Percentiles rank a stretch among this genome's conserved stretches.
These are phyloP conservation scores for Mobula birostris DNA, from an alignment of 2,113 vertebrate genomes.

Conservation along the genomic window DNA sequence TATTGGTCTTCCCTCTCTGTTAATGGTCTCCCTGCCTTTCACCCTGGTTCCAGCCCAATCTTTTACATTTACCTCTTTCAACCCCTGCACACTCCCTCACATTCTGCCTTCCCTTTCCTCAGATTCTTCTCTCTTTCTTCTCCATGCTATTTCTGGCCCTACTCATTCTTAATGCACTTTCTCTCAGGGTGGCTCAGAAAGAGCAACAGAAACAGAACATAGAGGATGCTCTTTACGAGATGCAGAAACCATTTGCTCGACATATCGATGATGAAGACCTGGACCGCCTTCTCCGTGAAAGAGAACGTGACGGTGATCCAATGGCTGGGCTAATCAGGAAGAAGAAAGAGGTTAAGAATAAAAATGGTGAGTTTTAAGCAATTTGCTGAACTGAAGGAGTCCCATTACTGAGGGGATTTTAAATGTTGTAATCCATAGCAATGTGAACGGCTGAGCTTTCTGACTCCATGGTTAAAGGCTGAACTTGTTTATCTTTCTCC, in stretches of 20 bases:
- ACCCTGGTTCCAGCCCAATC: not conserved
- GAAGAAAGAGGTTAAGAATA: slow-evolving; percentile 66
- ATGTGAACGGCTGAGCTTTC: too few species aligned
- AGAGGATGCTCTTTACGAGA: slow-evolving; percentile 74
- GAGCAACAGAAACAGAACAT: slow-evolving; percentile 80
- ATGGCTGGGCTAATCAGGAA: slow-evolving; percentile 84
- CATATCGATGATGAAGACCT: slow-evolving; percentile 83
- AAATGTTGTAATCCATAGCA: too few species aligned
- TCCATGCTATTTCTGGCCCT: not conserved
- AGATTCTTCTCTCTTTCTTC: not conserved
- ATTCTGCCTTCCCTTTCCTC: not conserved
- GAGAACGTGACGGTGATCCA: slow-evolving; percentile 87
- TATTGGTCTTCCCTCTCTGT: too few species aligned
- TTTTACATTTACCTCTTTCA: not conserved
- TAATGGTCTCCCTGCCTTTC: not conserved
- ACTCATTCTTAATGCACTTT: not conserved
- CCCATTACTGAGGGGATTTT: not conserved
- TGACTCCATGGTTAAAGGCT: not conserved
- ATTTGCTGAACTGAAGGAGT: not conserved
- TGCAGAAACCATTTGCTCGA: slow-evolving; percentile 85
- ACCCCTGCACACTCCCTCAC: not conserved
- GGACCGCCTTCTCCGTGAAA: slow-evolving; percentile 82
- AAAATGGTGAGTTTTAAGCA: slow-evolving; percentile 55
- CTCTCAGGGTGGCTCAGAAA: slow-evolving; percentile 69
- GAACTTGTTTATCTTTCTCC: slow-evolving; percentile 11